These are phyloP conservation scores for Phaenicophaeus curvirostris DNA, from an alignment of 2,797 vertebrate genomes.

Conservation along the genomic window DNA sequence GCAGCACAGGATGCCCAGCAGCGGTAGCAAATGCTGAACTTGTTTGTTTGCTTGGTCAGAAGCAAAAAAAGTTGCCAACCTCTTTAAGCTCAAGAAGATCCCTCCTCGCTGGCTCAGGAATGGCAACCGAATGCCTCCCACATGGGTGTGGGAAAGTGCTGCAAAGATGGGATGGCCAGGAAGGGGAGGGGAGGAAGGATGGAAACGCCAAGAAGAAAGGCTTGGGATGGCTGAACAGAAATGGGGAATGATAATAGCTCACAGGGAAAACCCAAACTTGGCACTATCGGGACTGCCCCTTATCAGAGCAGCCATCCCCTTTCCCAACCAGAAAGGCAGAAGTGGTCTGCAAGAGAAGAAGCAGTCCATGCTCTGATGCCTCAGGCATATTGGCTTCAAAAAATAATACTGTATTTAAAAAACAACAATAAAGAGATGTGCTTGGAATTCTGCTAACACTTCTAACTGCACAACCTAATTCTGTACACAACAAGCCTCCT, in stretches of 20 bases:
- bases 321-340: neutral
- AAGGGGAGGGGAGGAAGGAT: neutral
- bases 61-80: neutral
- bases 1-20: neutral
- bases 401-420: neutral
- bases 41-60: neutral
- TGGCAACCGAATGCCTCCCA: neutral
- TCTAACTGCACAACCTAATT: neutral
- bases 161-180: neutral
- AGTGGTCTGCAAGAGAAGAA: neutral
- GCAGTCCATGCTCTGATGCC: neutral
- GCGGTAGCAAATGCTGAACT: neutral
- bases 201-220: neutral
- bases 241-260: fast-evolving
- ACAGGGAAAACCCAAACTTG: neutral
- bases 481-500: neutral
- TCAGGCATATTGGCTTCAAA: neutral
- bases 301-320: neutral
- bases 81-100: neutral
- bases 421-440: neutral
- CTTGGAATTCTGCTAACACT: constrained; percentile 21
- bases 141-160: fast-evolving
- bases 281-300: neutral
- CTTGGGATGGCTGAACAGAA: neutral
- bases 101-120: neutral